Percentiles rank a stretch among this genome's conserved stretches.
These are phyloP conservation scores for Camarhynchus parvulus DNA, from an alignment of 2,113 vertebrate genomes.

Conservation along the genomic window DNA sequence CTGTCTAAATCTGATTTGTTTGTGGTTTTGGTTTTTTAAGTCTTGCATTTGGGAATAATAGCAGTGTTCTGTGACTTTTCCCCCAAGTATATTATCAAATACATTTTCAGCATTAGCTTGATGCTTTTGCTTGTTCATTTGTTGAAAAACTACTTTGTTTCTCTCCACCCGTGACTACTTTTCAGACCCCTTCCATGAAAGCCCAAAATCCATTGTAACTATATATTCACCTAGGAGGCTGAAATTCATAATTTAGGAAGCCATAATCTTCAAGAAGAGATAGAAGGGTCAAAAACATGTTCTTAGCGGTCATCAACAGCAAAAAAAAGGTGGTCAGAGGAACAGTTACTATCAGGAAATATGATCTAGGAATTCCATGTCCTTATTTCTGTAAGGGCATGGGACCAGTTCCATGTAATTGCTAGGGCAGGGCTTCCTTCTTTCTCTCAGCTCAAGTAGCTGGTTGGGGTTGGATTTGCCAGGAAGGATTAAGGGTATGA, in stretches of 20 bases:
- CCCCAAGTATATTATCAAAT: background rate
- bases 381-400: background rate
- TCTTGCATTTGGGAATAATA: background rate
- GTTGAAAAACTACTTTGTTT: background rate
- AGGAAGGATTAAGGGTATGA: conserved; percentile 54
- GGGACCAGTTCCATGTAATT: background rate
- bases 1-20: background rate
- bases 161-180: background rate
- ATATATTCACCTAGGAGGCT: background rate
- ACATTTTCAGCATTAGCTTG: background rate
- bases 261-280: background rate
- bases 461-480: conserved; percentile 14
- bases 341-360: background rate
- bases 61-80: background rate
- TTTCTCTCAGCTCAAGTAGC: background rate
- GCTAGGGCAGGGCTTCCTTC: conserved; percentile 17
- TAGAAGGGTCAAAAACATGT: background rate
- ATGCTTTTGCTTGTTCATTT: background rate
- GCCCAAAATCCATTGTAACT: background rate
- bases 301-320: background rate
- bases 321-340: background rate
- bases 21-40: background rate
- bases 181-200: background rate
- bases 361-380: background rate
- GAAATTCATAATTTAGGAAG: background rate